Evolutionary conservation across 2,113 vertebrate genomes (phyloP).

Genomic region (Astur gentilis): DNA sequence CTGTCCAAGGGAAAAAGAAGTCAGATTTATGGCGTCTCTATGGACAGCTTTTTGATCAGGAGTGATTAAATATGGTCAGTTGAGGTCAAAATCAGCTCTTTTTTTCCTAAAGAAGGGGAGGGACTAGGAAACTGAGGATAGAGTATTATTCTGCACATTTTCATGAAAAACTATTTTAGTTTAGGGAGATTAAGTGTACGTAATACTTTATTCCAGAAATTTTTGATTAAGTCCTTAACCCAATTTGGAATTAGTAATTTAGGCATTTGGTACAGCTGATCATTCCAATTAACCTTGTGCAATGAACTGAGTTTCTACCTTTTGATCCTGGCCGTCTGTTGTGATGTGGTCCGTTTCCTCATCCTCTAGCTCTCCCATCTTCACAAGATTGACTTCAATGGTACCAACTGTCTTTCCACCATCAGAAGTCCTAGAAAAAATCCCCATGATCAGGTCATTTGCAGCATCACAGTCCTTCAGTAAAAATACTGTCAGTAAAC

Average conservation of each 20-base stretch:
- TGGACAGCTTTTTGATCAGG: background rate
- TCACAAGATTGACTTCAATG: slow-evolving; percentile 89
- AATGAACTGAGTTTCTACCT: slow-evolving; percentile 67
- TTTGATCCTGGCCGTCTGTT: slow-evolving; percentile 80
- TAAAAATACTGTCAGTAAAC: background rate
- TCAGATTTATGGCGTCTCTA: background rate
- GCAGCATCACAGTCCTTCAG: background rate
- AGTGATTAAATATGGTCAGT: background rate
- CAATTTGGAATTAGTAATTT: slow-evolving; percentile 3
- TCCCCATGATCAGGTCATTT: background rate
- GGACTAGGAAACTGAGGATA: background rate
- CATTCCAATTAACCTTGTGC: slow-evolving; percentile 37
- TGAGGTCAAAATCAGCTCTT: background rate
- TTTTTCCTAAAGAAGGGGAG: background rate
- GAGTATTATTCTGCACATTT: background rate
- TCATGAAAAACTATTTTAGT: background rate
- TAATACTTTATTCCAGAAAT: background rate
- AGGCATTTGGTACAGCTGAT: slow-evolving; percentile 33
- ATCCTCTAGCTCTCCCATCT: slow-evolving; percentile 93
- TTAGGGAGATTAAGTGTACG: background rate
- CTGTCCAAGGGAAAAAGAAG: background rate
- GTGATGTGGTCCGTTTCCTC: slow-evolving; percentile 83
- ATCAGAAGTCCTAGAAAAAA: slow-evolving; percentile 84
- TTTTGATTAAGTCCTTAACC: slow-evolving; percentile 60
- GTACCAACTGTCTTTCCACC: slow-evolving; percentile 88